A percentile compares a stretch with the other conserved stretches of the same genome.
phyloP scores from a whole-genome alignment of 2,797 vertebrate species.

The Prunella strophiata region DNA sequence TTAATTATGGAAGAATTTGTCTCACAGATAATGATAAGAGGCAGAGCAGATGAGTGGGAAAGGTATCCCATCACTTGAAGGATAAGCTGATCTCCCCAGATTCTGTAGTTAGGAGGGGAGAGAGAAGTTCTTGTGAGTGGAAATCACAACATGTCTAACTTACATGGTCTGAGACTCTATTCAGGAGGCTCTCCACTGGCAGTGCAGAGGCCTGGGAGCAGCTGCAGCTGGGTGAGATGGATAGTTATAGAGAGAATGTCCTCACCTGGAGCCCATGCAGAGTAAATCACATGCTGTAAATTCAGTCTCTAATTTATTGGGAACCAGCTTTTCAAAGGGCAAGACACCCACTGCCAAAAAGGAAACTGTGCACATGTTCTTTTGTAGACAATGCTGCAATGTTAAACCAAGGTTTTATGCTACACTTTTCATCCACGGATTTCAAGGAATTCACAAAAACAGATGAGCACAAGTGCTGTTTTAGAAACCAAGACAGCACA shows the following conservation, averaged over 20 bases:
- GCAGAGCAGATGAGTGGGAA: neutral
- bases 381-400: neutral
- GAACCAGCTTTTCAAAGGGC: neutral
- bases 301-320: neutral
- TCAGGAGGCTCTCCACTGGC: rapidly evolving
- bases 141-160: neutral
- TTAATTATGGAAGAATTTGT: neutral
- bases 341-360: neutral
- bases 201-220: neutral
- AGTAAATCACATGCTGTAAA: neutral
- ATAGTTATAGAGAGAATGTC: neutral
- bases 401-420: neutral
- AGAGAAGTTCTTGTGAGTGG: neutral
- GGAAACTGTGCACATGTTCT: neutral
- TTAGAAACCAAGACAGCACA: neutral
- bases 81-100: neutral
- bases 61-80: neutral
- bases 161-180: neutral
- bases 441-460: neutral
- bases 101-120: neutral
- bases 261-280: neutral
- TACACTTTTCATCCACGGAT: neutral
- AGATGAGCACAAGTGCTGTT: neutral
- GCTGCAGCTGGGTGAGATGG: neutral
- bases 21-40: neutral